Percentiles rank a stretch among this genome's conserved stretches.
Evolutionary conservation across 1,140 invertebrate species (phyloP).

Genomic region (Caenorhabditis elegans): DNA sequence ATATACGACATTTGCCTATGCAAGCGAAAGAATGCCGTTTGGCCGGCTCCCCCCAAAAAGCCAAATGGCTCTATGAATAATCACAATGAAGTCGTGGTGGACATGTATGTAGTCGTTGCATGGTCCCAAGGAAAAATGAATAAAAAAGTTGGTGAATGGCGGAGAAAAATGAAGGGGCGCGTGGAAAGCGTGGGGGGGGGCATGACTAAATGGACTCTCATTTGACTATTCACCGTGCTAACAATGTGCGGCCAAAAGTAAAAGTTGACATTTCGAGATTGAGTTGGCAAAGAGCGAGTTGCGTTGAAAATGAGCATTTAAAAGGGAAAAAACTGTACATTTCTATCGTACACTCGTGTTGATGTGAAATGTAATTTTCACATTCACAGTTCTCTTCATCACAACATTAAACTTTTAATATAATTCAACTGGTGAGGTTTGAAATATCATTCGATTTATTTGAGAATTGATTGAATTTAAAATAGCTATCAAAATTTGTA

Average conservation of each 20-base stretch:
- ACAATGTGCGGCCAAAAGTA: neutral
- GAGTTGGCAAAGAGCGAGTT: too few relatives aligned
- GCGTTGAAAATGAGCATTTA: too few relatives aligned
- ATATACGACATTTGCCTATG: slow-evolving; percentile 43
- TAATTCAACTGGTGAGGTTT: too few relatives aligned
- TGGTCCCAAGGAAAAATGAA: slow-evolving; percentile 23
- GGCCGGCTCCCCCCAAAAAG: neutral
- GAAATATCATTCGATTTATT: too few relatives aligned
- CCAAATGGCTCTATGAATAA: slow-evolving; percentile 41
- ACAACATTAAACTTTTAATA: too few relatives aligned
- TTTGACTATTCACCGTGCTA: slow-evolving; percentile 25
- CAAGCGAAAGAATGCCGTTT: slow-evolving; percentile 39
- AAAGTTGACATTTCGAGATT: neutral
- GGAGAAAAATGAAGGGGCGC: neutral
- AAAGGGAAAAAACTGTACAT: too few relatives aligned
- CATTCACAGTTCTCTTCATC: too few relatives aligned
- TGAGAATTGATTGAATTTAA: too few relatives aligned
- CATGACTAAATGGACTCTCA: slow-evolving; percentile 9
- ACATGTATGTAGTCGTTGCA: slow-evolving; percentile 18
- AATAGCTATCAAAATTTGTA: too few relatives aligned
- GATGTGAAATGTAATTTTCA: too few relatives aligned
- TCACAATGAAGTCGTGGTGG: slow-evolving; percentile 40
- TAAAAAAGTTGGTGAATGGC: slow-evolving; percentile 32
- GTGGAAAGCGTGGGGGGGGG: neutral
- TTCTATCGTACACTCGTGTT: too few relatives aligned